Evolutionary conservation across 2,113 vertebrate genomes (phyloP), one percentile per base, ranked within the genome.

Genomic region (Eupsittula cactorum): DNA sequence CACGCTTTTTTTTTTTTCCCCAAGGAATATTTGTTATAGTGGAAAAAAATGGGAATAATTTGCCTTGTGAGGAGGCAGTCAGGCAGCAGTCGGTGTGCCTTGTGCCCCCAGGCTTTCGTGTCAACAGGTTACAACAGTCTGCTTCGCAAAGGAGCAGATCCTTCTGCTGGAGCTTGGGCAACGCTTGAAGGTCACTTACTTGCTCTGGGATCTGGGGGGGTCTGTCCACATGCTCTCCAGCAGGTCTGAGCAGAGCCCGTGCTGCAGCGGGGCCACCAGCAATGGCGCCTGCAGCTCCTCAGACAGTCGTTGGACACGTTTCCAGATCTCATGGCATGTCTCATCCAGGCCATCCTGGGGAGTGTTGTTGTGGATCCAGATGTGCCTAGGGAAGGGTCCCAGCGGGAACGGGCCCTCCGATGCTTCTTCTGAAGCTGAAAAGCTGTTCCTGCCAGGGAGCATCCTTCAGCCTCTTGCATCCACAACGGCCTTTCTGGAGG

Each of bases 281-380:
- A 49, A 68, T 11, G 57, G 79, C 35, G 93, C 74, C 69, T 95
- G 96, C 80, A 98, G 82, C 52, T 92, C 93, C 8, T 94, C 88
- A 0, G 97, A 67, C 20, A 97, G 94, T 5, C 57, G 82, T 50
- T 98, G 97, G 5, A 96, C 96, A 3, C 97, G 97, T 23, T 97
- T 98, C 98, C 98, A 98, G 95, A 99, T 98, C 75, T 95, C 95
- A n/a, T 97, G 94, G 90, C 98, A 99, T 44, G 97, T 90, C 29
- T 96, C 63, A 41, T 99, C 98, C 77, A 98, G 81, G 41, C 96
- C 85, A 49, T 99, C 98, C 39, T 62, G 80, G 2, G 98, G 98
- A 6, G 97, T 98, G 31, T 97, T 90, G 8, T 96, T 97, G 44
- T 99, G 98, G 75, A 98, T 98, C 99, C 98, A 99, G 69, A 97